These are phyloP conservation scores for Minunthozetes semirufus DNA, from an alignment of 2,888 invertebrate genomes.

Conservation along the genomic window DNA sequence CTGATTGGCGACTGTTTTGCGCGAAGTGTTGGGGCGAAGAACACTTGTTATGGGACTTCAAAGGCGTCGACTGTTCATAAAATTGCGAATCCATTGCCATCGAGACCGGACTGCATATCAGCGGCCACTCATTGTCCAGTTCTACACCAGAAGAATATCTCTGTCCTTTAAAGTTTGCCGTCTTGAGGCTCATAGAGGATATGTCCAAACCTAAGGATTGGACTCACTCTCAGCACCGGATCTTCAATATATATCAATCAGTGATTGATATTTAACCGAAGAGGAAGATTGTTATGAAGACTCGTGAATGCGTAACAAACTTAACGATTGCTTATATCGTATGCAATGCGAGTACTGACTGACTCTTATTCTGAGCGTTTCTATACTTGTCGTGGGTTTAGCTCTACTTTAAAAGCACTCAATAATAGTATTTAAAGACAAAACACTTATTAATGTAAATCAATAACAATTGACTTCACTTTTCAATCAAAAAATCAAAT, in stretches of 20 bases:
- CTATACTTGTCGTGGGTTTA: not conserved
- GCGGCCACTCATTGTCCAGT: constrained; percentile 37
- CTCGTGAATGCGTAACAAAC: not conserved
- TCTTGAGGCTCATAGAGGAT: constrained; percentile 29
- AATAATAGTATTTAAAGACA: not conserved
- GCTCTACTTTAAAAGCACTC: constrained; percentile 28
- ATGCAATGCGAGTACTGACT: not conserved
- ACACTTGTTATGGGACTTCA: constrained; percentile 24
- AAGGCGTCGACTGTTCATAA: constrained; percentile 32
- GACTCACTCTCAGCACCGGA: not conserved
- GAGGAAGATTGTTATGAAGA: not conserved
- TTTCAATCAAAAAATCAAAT: too few species aligned
- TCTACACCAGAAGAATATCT: constrained; percentile 23
- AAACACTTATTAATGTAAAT: too few species aligned
- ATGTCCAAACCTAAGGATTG: not conserved
- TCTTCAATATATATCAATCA: not conserved
- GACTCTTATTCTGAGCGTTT: too few species aligned
- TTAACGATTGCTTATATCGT: not conserved
- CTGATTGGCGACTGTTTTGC: not conserved
- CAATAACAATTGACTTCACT: too few species aligned
- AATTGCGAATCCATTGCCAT: constrained; percentile 36
- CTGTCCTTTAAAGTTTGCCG: constrained; percentile 36
- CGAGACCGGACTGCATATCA: constrained; percentile 37
- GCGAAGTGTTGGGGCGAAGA: constrained; percentile 8
- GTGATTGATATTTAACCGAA: too few species aligned